Evolutionary conservation across 2,113 vertebrate genomes (phyloP), one percentile per base, ranked within the genome.

Genomic region (Sander lucioperca): DNA sequence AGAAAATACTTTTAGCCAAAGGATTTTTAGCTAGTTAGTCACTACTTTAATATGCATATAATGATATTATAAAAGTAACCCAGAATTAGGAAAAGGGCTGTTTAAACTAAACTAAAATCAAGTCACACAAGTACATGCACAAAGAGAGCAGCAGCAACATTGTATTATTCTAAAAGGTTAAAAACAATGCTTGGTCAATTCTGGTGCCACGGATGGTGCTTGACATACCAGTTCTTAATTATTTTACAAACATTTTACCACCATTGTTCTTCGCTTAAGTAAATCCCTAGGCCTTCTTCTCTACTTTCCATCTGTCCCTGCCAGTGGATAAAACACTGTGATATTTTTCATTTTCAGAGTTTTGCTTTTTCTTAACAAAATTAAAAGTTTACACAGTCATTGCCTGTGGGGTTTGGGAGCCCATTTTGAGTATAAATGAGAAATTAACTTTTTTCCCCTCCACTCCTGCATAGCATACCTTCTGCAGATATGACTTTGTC

Each of bases 351-450:
- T 82, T 64, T 48, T 66, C 15, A 62, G 5, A 63, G 30, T 67
- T 59, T 63, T 36, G 36, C 51, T 36, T 66, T 83, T 27, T 81
- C 25, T n/a, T 19, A 18, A 83, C 51, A 18, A 79, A 83, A 80
- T 82, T 57, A 59, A 84, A 83, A 45, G 36, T 64, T 53, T 58
- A 65, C 7, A 5, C 18, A 63, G 74, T 70, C 75, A 82, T 78
- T 84, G 82, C 86, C 82, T 54, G 63, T 23, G 70, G 70, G 54
- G 27, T 76, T 68, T 48, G 4, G 48, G 16, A 77, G 21, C 39
- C 21, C 12, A 43, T 78, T 83, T 85, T 85, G 39, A 58, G 48
- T 48, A 82, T 58, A 67, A 77, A 85, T 87, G 48, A 81, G 66
- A 69, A 79, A 75, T 79, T 23, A 78, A 19, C 48, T 47, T 64